Conservation (phyloP, 2,888 invertebrate genomes). For the Spilarctia lutea region DNA sequence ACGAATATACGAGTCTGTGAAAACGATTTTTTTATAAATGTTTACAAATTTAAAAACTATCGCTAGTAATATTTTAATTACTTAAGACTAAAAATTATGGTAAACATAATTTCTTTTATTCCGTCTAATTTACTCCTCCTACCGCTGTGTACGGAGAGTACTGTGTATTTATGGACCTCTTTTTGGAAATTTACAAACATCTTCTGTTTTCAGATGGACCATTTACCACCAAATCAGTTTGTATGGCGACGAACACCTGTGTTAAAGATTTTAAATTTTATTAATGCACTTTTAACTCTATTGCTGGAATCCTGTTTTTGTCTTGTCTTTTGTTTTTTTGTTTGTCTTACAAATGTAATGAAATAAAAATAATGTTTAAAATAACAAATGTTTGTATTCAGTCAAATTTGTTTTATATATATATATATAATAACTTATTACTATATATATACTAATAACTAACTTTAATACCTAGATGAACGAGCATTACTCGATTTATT, state of each 20-base stretch:
- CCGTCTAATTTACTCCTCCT: no score
- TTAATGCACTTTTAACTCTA: background rate
- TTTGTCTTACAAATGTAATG: background rate
- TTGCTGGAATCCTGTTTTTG: background rate
- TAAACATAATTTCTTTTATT: no score
- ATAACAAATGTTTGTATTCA: background rate
- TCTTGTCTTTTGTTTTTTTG: no score
- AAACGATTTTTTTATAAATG: no score
- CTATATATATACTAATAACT: no score
- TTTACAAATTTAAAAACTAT: no score
- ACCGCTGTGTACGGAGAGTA: no score
- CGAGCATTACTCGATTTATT: no score
- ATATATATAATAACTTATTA: no score
- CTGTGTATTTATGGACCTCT: background rate
- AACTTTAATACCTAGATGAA: no score
- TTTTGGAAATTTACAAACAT: background rate
- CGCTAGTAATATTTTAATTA: no score
- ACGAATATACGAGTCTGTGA: background rate
- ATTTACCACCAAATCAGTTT: background rate
- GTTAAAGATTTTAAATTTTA: background rate
- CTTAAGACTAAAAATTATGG: no score
- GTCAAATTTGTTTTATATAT: background rate
- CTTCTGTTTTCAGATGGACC: conserved; percentile 9
- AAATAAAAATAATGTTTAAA: background rate
- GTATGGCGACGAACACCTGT: conserved; percentile 1